phyloP scores from a whole-genome alignment of 1,140 invertebrate genomes.

The Mya arenaria region DNA sequence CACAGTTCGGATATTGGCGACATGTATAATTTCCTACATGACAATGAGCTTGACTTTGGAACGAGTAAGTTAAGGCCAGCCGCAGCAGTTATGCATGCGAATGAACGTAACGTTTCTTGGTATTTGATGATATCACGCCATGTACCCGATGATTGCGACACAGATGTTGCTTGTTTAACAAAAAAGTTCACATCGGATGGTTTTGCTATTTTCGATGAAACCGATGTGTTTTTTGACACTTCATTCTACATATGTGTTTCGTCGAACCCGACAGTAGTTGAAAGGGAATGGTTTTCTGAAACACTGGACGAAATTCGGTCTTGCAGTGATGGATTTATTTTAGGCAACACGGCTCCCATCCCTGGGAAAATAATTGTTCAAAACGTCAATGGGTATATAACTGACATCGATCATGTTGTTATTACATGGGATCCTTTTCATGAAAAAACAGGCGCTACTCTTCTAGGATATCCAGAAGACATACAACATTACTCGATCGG shows the following conservation, averaged over 20 bases:
- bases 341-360: not conserved
- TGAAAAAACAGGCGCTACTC: not conserved
- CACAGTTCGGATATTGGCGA: conserved; percentile 48
- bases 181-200: conserved; percentile 17
- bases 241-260: conserved; percentile 8
- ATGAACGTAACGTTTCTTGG: conserved; percentile 54
- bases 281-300: not conserved
- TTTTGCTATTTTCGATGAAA: conserved; percentile 1
- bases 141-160: not conserved
- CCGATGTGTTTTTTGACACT: not conserved
- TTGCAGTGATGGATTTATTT: conserved; percentile 17
- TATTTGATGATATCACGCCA: conserved; percentile 50
- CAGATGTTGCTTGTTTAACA: conserved; percentile 21
- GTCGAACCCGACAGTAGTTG: not conserved
- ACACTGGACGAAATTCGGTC: not conserved
- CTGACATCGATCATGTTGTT: not conserved
- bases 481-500: not conserved
- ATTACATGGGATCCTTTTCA: not conserved
- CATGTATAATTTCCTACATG: conserved; percentile 24
- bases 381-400: conserved; percentile 2
- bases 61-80: not conserved
- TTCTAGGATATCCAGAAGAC: not conserved
- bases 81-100: conserved; percentile 21
- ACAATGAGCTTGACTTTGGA: conserved; percentile 51
- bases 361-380: not conserved